Evolutionary conservation across 1,140 invertebrate species (phyloP), one percentile per base, ranked within the genome.

Genomic region (Diabrotica undecimpunctata): DNA sequence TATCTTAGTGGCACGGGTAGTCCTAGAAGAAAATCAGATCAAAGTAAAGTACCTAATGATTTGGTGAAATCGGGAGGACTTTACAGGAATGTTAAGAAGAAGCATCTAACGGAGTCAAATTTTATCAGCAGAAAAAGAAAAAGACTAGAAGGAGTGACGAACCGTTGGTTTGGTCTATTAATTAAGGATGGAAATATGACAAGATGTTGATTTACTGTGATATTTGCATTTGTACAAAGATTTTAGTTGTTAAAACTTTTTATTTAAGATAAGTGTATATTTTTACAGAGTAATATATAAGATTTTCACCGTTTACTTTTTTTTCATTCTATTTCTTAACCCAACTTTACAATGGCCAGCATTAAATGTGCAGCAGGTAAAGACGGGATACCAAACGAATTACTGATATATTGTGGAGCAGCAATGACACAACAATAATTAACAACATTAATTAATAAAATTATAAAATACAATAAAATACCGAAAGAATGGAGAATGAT

Each of bases 141-240:
- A 80, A 75, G 63, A 81, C 78, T 64, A 77, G 71, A 59, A 80
- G 80, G 60, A 50, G 70, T 37, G 81, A 83, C 14, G 77, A 80
- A 41, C 81, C 81, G 8, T 46, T 74, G 25, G 54, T 64, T 11
- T 76, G 74, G 74, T 64, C 5, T 8, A n/a, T 46, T 46, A 25
- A 25, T 25, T 25, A 25, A 25, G 25, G 25, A 25, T 25, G 25
- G 25, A 25, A 25, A 25, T 25, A 25, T 25, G 25, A 25, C 25
- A 25, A 25, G 25, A 25, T 25, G 25, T 25, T 25, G 25, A 25
- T 25, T 25, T 10, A 46, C 41, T 46, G 41, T 46, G 41, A 46
- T 46, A 46, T 46, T 46, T 46, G n/a, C 41, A 46, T 46, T 46
- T 46, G 41, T 46, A 46, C 41, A 46, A 46, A 46, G 41, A 46